phyloP scores from a whole-genome alignment of 2,888 invertebrate genomes.

The Cephalotes varians region DNA sequence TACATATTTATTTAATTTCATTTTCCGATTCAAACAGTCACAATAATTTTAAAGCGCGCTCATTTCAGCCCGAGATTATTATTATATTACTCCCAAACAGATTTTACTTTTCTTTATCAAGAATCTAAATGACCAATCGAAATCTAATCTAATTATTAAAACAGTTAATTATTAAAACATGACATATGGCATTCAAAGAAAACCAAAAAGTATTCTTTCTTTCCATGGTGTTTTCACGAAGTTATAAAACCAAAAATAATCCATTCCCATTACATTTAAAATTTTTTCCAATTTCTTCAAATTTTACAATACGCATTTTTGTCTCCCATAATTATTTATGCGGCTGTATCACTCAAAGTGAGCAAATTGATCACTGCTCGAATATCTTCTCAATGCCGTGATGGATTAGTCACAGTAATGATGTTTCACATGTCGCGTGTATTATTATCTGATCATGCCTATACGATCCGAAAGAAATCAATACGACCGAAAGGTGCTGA shows the following conservation, averaged over 20 bases:
- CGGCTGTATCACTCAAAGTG: constrained; percentile 59
- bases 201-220: background rate
- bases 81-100: background rate
- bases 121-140: background rate
- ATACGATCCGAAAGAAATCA: constrained; percentile 72
- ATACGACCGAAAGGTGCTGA: constrained; percentile 70
- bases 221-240: background rate
- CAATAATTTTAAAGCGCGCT: background rate
- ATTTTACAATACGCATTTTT: background rate
- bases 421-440: constrained; percentile 65
- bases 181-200: background rate
- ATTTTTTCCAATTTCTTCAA: background rate
- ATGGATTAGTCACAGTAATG: constrained; percentile 68
- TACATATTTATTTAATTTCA: constrained; percentile 31
- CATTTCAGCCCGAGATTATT: background rate
- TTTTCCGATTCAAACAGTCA: background rate
- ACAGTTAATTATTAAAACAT: background rate
- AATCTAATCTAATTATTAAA: constrained; percentile 17
- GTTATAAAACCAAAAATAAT: background rate
- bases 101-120: background rate
- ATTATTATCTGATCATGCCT: constrained; percentile 68
- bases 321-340: constrained; percentile 20
- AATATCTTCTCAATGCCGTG: constrained; percentile 62
- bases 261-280: background rate
- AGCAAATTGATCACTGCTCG: constrained; percentile 68